Conservation (phyloP, 2,888 invertebrate species). For the Agrochola macilenta region DNA sequence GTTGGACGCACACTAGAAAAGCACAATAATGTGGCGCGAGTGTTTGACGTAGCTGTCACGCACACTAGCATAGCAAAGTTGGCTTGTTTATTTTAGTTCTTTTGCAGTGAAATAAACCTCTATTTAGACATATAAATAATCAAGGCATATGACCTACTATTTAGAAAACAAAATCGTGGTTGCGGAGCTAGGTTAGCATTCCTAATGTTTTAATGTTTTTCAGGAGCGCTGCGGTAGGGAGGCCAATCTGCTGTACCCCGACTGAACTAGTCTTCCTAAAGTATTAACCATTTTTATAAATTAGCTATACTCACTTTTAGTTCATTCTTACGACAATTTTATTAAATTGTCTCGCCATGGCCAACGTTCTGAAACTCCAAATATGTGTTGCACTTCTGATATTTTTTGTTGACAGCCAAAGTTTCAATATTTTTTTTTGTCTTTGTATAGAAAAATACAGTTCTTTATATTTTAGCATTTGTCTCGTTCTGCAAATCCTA, state of each 20-base stretch:
- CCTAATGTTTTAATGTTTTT: conserved; percentile 33
- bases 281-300: conserved; percentile 37
- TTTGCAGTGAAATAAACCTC: no score
- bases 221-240: conserved; percentile 81
- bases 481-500: neutral
- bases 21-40: no score
- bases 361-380: conserved; percentile 10
- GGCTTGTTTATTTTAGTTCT: no score
- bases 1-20: no score
- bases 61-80: no score
- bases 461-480: conserved; percentile 2
- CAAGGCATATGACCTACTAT: no score
- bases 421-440: conserved; percentile 18
- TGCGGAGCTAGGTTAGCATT: no score
- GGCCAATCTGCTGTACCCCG: conserved; percentile 64
- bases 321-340: conserved; percentile 50
- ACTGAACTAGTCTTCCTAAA: conserved; percentile 62
- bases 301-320: conserved; percentile 31
- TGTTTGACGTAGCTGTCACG: no score
- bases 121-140: no score
- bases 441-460: conserved; percentile 35
- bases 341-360: conserved; percentile 42
- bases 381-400: conserved; percentile 11
- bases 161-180: no score
- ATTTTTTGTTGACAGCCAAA: conserved; percentile 9